Evolutionary conservation across 2,888 invertebrate species (phyloP).

Genomic region (Nymphalis polychloros): DNA sequence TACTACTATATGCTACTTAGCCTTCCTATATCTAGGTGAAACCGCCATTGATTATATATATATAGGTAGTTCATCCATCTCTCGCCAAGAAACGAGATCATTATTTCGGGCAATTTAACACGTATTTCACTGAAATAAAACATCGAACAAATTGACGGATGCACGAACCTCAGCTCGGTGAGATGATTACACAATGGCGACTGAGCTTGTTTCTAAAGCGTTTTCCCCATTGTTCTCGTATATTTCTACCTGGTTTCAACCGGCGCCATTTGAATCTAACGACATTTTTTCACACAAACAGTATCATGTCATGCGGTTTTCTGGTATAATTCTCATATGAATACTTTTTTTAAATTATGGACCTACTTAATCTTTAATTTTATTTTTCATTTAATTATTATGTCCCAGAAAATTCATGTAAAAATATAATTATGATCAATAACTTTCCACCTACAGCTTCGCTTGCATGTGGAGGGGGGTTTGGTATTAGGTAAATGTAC

Average conservation of each 20-base stretch:
- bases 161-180: constrained; percentile 12
- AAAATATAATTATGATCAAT: too few relatives aligned
- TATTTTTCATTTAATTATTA: too few relatives aligned
- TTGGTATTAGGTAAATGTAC: too few relatives aligned
- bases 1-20: too few relatives aligned
- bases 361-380: too few relatives aligned
- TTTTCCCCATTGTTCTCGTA: constrained; percentile 33
- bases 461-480: too few relatives aligned
- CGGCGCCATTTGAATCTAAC: constrained; percentile 21
- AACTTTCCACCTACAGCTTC: too few relatives aligned
- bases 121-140: constrained; percentile 23
- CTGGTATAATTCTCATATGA: constrained; percentile 11
- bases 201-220: constrained; percentile 16
- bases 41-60: too few relatives aligned
- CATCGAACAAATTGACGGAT: constrained; percentile 23
- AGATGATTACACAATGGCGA: constrained; percentile 20
- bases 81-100: not conserved
- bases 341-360: not conserved
- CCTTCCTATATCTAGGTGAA: too few relatives aligned
- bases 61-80: too few relatives aligned
- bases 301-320: constrained; percentile 4
- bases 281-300: constrained; percentile 22
- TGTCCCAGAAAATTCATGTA: too few relatives aligned
- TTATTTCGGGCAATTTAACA: constrained; percentile 24
- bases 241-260: constrained; percentile 30